These are phyloP conservation scores for Pararge aegeria DNA, from an alignment of 1,140 invertebrate species.

Conservation along the genomic window DNA sequence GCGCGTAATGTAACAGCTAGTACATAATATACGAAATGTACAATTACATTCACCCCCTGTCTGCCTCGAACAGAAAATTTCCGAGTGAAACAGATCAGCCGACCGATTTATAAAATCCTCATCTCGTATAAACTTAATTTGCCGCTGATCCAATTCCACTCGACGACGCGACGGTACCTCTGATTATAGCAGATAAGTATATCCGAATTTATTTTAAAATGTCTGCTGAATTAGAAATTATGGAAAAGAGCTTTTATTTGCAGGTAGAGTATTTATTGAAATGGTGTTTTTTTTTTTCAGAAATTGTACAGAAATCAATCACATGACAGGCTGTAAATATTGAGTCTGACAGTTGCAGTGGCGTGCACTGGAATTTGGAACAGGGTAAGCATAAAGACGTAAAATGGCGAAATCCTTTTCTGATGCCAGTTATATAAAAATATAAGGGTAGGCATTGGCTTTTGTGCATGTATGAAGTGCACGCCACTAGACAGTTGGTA, in stretches of 20 bases:
- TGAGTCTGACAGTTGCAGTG: no score
- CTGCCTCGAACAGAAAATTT: conserved; percentile 2
- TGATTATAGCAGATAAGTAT: neutral
- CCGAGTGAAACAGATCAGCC: conserved; percentile 3
- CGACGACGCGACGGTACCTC: neutral
- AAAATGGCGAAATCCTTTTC: no score
- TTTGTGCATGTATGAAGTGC: no score
- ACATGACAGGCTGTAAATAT: no score
- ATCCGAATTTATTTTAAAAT: neutral
- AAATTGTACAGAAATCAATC: no score
- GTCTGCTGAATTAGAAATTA: neutral
- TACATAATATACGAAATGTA: neutral
- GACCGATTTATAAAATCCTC: conserved; percentile 5
- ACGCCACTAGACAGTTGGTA: no score
- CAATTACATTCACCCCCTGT: conserved; percentile 1
- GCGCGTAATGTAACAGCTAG: neutral
- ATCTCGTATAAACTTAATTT: conserved; percentile 10
- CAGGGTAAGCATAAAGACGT: no score
- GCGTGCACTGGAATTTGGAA: no score
- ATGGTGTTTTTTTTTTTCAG: no score
- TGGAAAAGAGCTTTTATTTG: neutral
- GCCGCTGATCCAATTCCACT: conserved; percentile 3
- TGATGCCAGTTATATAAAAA: no score
- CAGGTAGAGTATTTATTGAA: neutral
- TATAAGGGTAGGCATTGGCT: no score